phyloP scores from a whole-genome alignment of 2,113 vertebrate species.

The Heterocephalus glaber region DNA sequence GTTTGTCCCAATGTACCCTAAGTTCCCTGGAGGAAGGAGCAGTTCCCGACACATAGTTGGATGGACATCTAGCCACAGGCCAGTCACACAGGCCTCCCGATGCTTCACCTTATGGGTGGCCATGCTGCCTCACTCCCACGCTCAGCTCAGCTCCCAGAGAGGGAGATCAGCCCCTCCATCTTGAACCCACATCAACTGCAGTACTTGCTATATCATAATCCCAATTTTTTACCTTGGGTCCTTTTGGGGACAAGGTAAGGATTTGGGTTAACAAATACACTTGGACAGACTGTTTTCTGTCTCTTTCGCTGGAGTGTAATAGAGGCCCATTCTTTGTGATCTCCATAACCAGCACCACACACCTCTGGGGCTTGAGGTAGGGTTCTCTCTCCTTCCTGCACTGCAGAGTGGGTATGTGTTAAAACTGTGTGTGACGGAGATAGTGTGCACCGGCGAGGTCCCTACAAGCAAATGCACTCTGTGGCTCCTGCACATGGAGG shows the following conservation, averaged over 20 bases:
- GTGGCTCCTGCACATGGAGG: not conserved
- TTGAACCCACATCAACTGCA: not conserved
- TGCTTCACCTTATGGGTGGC: not conserved
- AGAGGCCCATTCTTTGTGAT: not conserved
- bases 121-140: not conserved
- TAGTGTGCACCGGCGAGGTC: accelerated
- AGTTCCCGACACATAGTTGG: not conserved
- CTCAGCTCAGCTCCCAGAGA: not conserved
- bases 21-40: not conserved
- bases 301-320: not conserved
- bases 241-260: not conserved
- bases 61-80: not conserved
- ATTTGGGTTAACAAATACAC: not conserved
- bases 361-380: too few species aligned
- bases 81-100: not conserved
- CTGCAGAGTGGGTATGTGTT: not conserved
- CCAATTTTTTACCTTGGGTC: not conserved
- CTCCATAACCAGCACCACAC: not conserved
- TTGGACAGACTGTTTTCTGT: not conserved
- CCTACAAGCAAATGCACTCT: not conserved
- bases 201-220: not conserved
- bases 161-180: not conserved
- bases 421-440: not conserved
- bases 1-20: not conserved
- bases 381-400: not conserved